Base-by-base conservation (phyloP, 2,888 invertebrate genomes). In the Chydorus sphaericus region DNA sequence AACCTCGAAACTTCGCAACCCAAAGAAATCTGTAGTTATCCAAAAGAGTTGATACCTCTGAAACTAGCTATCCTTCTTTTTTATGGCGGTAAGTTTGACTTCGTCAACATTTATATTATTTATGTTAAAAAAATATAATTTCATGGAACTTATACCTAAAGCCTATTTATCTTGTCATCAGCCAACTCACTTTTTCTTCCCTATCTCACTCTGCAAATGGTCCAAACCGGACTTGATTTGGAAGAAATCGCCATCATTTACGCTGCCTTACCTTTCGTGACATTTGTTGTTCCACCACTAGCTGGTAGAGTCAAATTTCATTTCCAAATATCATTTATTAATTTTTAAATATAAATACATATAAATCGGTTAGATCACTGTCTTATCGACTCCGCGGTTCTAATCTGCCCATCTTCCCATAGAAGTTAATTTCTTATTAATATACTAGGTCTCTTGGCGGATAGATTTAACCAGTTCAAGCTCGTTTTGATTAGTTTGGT, bases 171-270 rank as follows among this genome's bases (percentile, higher is more conserved):
- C n/a, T n/a, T n/a, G n/a, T n/a, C n/a, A n/a, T n/a, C n/a, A 83
- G 89, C 86, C 52, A 83, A 86, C 33, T 86, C 88, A 54, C 85
- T 85, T 10, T 74, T 90, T 54, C 71, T 90, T 57, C 90, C 91
- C 0, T 91, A 88, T 69, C 72, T 91, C 65, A 85, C 89, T 2
- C 83, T 91, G 62, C 90, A 89, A 73, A 90, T 91, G 90, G 86
- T 85, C 71, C 82, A 85, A 66, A 82, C 90, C 67, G 90, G 90
- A 58, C 74, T 91, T 58, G 83, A 85, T 50, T 82, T 89, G 61
- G 83, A 85, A 64, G 87, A 91, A 73, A 85, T 88, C 60, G 86
- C 87, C 55, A 81, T 88, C 65, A 85, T 90, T 63, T 90, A 89
- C 71, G 76, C 89, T 64, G 82, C 87, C 2, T 75, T 90, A 65